Evolutionary conservation across 2,888 invertebrate genomes (phyloP), one percentile per base, ranked within the genome.

Genomic region (Baronia brevicornis): DNA sequence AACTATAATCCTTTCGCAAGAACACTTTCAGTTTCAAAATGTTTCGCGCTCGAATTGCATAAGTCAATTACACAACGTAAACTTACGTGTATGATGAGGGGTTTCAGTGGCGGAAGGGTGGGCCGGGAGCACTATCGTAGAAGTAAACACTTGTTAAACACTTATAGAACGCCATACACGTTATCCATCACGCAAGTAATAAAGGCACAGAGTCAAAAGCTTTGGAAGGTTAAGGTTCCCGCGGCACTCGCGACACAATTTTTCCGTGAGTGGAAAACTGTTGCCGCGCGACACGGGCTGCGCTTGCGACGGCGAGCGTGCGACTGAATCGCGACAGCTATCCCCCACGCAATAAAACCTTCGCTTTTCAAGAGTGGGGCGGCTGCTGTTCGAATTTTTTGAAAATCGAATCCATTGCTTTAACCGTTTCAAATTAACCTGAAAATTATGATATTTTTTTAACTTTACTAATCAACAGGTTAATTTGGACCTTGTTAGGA

Each of bases 171-270:
- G 75, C 72, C 78, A 74, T 79, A 58, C 82, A 80, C 80, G 72
- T 68, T 74, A 78, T 79, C 77, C 79, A 73, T 78, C 57, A 66
- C 69, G 50, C 48, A 46, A 38, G 32, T 29, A 21, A 30, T 17
- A 21, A 30, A 9, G 30, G 30, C 41, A 42, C 44, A 47, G 35
- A 34, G 30, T 34, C 33, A 31, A 24, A 25, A 25, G 30, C 17
- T 25, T 6, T 7, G 25, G 27, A 26, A 14, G 19, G 14, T 10
- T 13, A 21, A 22, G 31, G 19, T 38, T 44, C 20, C 41, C 33
- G 50, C 51, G 48, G 56, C 65, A 69, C 65, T 65, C 78, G 73
- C 79, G 79, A 72, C 79, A 79, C 77, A 70, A 78, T 77, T 80
- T 80, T 80, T 77, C 79, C 73, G 61, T 54, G 41, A 44, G 36